Conservation (phyloP, 2,113 vertebrate genomes). For the Thermophis baileyi region DNA sequence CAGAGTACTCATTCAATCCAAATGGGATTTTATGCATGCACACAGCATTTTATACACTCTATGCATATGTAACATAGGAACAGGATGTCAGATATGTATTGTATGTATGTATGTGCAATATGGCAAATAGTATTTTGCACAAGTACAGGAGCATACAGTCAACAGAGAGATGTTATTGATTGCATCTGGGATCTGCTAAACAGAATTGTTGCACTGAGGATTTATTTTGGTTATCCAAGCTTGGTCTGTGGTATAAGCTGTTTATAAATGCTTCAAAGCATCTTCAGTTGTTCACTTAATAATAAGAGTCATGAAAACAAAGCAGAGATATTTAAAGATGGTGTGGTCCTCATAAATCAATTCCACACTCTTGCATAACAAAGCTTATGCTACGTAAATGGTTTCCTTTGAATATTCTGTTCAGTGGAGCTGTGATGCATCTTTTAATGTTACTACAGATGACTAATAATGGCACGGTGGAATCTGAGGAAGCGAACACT, state of each 20-base stretch:
- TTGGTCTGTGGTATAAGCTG: neutral
- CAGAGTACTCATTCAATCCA: neutral
- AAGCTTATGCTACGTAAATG: neutral
- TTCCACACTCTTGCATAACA: neutral
- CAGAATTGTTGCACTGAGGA: neutral
- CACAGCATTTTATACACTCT: neutral
- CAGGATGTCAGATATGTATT: neutral
- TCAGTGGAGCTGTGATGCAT: constrained; percentile 1
- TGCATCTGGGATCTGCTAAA: neutral
- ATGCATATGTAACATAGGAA: neutral
- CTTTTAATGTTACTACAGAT: constrained; percentile 72
- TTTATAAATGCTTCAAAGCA: neutral
- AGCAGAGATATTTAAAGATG: neutral
- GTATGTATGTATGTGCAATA: neutral
- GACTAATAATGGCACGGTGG: constrained; percentile 93
- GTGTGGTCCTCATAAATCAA: neutral
- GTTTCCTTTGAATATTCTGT: neutral
- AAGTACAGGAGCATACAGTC: neutral
- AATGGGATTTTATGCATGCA: neutral
- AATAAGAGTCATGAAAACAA: neutral
- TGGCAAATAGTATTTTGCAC: neutral
- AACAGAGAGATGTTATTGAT: neutral
- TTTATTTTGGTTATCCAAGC: neutral
- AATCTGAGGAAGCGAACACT: constrained; percentile 90
- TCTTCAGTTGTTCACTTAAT: neutral